Evolutionary conservation across 2,113 vertebrate species (phyloP).

Genomic region (Megaceryle torquata): DNA sequence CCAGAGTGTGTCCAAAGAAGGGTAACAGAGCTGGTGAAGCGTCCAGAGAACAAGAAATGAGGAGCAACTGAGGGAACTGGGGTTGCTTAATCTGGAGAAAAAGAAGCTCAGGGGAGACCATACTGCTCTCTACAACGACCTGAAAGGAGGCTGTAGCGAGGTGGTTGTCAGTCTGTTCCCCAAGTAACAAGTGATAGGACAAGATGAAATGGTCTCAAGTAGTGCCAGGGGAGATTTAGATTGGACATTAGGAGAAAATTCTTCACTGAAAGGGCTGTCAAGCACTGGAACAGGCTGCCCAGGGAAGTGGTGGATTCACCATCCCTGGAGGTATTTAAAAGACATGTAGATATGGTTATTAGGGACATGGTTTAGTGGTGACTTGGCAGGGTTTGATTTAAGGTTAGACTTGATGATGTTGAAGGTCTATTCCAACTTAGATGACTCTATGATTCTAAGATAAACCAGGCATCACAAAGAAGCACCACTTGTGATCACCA

Average conservation of each 20-base stretch:
- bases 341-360: neutral
- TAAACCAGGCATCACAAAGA: neutral
- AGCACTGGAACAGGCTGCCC: neutral
- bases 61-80: neutral
- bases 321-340: neutral
- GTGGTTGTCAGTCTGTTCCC: neutral
- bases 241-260: neutral
- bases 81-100: neutral
- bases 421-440: neutral
- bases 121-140: neutral
- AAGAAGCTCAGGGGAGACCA: neutral
- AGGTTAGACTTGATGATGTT: neutral
- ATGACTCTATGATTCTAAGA: neutral
- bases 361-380: neutral
- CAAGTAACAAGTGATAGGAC: too few relatives aligned
- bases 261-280: neutral
- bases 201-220: neutral
- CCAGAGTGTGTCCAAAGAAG: neutral
- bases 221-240: neutral
- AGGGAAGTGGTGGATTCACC: neutral
- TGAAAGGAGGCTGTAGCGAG: neutral
- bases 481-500: neutral
- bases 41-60: neutral
- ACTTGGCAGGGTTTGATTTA: neutral
- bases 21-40: neutral